Evolutionary conservation across 2,797 vertebrate species (phyloP).

Genomic region (Sebastes steindachneri): DNA sequence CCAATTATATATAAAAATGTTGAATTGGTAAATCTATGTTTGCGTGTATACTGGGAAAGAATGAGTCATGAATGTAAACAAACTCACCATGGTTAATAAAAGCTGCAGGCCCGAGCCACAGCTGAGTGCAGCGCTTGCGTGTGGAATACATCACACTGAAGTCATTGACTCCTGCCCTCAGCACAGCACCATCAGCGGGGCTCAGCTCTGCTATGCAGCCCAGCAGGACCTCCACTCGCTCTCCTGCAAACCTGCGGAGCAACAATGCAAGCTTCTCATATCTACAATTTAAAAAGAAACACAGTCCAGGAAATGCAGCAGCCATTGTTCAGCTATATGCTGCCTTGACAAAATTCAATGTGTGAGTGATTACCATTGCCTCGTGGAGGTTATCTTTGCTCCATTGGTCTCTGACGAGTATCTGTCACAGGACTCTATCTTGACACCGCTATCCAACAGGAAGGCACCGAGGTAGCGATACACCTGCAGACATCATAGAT

Average conservation of each 20-base stretch:
- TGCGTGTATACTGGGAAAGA: not conserved
- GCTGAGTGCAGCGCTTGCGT: conserved; percentile 91
- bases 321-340: not conserved
- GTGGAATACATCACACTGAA: conserved; percentile 98
- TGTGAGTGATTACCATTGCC: conserved; percentile 84
- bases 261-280: not conserved
- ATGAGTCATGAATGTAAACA: conserved; percentile 5
- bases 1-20: not conserved
- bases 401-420: conserved; percentile 95
- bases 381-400: conserved; percentile 91
- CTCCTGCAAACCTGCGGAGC: conserved; percentile 86
- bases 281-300: not conserved
- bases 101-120: conserved; percentile 93
- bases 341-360: not conserved
- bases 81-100: conserved; percentile 95
- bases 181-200: conserved; percentile 86
- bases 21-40: not conserved
- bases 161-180: conserved; percentile 91
- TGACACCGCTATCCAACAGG: conserved; percentile 91
- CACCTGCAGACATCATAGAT: conserved; percentile 76
- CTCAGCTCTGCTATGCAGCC: conserved; percentile 93
- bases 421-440: conserved; percentile 90
- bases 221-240: conserved; percentile 91
- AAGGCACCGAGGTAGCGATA: conserved; percentile 92
- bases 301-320: not conserved